Base-by-base conservation (phyloP, 1,140 invertebrate genomes). In the Varroa destructor region DNA sequence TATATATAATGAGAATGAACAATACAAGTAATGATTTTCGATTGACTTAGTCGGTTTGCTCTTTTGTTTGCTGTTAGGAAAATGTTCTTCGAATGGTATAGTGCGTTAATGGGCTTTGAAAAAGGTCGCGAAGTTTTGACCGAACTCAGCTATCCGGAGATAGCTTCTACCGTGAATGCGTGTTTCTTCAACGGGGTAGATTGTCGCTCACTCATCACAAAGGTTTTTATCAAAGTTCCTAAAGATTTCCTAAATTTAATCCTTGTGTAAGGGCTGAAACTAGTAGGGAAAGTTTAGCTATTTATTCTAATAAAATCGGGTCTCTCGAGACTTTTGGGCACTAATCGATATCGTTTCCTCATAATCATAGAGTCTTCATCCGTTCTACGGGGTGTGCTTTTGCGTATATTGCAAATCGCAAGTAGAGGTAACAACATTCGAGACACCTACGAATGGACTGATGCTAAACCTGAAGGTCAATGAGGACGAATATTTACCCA, bases 381-480 rank as follows among this genome's bases (percentile, higher is more conserved):
- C 61, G 10, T 25, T 37, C 1, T 67, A 67, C 37, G 61, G 61
- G 2, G 46, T 25, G 10, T 67, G 61, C 37, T 67, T 36, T 40
- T 36, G 61, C 8, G n/a, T 67, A 5, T 67, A 43, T 8, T n/a
- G n/a, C 37, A 46, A 67, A 1, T 40, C 40, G 12, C 1, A n/a
- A 8, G 14, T 36, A 40, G 5, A 40, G 12, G 61, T 67, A 1
- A 37, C 12, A 1, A 40, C 12, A 40, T 67, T 67, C 36, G 61
- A 67, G 8, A 40, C 14, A 2, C 61, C 40, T 46, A 5, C 40
- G n/a, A 67, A 67, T 37, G 61, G 61, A 4, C 37, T 67, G 1
- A 67, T 67, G 61, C 37, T 67, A 46, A 40, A 67, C 46, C 61
- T 67, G 3, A 67, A 40, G 40, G 61, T 67, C 3, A 36, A 43